phyloP scores from a whole-genome alignment of 2,113 vertebrate genomes.

The Cnemophilus loriae region DNA sequence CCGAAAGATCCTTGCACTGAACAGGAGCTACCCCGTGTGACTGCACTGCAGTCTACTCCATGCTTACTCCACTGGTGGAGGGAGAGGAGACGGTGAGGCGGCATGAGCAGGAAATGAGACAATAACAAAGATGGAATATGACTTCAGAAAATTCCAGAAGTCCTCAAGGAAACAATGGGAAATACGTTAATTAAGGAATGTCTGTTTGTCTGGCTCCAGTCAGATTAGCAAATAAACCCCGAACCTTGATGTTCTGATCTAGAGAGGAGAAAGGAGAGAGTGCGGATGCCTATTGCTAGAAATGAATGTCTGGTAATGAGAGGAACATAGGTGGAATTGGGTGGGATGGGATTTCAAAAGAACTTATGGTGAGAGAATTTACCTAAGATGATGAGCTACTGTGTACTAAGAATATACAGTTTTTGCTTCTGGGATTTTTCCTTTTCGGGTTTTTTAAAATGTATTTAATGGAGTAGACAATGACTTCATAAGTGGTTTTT shows the following conservation, averaged over 20 bases:
- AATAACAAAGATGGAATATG: not conserved
- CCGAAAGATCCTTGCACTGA: not conserved
- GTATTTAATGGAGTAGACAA: not conserved
- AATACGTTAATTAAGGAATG: not conserved
- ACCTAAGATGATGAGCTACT: not conserved
- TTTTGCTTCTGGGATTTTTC: not conserved
- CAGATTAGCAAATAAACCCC: not conserved
- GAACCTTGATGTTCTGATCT: not conserved
- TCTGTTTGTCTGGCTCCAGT: not conserved
- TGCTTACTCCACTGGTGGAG: not conserved
- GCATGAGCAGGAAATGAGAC: not conserved
- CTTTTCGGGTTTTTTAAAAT: not conserved
- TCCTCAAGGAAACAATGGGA: not conserved
- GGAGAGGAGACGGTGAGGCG: not conserved
- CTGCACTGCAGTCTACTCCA: not conserved
- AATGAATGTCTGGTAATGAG: not conserved
- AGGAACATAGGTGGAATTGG: not conserved
- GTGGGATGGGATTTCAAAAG: not conserved
- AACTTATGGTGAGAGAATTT: not conserved
- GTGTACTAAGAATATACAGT: fast-evolving
- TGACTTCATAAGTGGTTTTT: not conserved
- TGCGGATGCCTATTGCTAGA: not conserved
- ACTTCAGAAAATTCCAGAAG: constrained; percentile 5
- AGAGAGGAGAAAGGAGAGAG: not conserved
- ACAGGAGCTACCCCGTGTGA: not conserved